Evolutionary conservation across 2,113 vertebrate genomes (phyloP).

Genomic region (Mustelus asterias): DNA sequence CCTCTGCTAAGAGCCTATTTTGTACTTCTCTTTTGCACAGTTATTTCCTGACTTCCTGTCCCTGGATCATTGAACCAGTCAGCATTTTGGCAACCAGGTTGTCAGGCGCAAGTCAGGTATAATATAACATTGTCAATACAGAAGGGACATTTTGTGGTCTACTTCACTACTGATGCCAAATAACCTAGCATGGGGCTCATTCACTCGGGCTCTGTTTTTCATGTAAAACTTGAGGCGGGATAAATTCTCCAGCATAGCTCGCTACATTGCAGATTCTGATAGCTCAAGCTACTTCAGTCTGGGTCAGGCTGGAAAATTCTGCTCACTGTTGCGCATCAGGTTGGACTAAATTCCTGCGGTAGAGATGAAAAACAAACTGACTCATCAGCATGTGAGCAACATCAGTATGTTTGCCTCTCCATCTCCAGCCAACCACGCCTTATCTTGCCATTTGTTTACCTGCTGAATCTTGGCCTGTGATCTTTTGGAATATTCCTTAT

Average conservation of each 20-base stretch:
- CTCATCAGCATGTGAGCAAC: not conserved
- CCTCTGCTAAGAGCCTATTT: not conserved
- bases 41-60: constrained; percentile 28
- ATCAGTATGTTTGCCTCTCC: not conserved
- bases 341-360: not conserved
- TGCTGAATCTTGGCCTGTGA: not conserved
- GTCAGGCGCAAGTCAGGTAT: constrained; percentile 10
- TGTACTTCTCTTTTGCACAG: constrained; percentile 12
- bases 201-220: not conserved
- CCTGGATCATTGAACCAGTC: constrained; percentile 1
- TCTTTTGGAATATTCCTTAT: not conserved
- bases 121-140: constrained; percentile 27
- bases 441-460: not conserved
- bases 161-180: not conserved
- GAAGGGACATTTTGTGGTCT: constrained; percentile 7
- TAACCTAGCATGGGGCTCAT: not conserved
- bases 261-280: not conserved
- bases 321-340: not conserved
- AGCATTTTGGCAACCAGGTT: constrained; percentile 24
- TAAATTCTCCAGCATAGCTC: not conserved
- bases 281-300: not conserved
- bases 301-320: not conserved
- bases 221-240: not conserved
- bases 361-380: not conserved
- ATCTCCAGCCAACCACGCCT: not conserved